A percentile compares a stretch with the other conserved stretches of the same genome.
Evolutionary conservation across 2,797 vertebrate species (phyloP).

Genomic region (Emys orbicularis): DNA sequence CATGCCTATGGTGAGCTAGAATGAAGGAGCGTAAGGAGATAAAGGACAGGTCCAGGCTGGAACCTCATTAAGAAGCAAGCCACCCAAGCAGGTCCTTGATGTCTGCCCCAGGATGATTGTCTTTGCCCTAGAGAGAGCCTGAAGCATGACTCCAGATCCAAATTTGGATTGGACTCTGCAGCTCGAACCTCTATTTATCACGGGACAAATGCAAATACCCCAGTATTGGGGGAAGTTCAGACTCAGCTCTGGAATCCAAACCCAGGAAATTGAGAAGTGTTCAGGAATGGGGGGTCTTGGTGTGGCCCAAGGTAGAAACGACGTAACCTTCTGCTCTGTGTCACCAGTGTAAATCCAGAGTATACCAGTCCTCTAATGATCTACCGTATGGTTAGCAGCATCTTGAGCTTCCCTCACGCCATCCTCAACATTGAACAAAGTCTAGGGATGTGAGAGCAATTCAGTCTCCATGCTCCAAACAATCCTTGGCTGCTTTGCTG

Average conservation of each 20-base stretch:
- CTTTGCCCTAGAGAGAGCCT: conserved; percentile 38
- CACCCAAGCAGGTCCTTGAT: background rate
- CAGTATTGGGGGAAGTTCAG: background rate
- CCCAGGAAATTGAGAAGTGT: background rate
- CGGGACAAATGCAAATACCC: background rate
- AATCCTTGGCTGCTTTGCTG: background rate
- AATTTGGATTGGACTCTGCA: background rate
- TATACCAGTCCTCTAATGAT: background rate
- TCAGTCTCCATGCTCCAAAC: background rate
- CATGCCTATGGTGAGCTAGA: background rate
- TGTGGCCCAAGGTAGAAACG: background rate
- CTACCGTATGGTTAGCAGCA: background rate
- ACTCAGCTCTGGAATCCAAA: background rate
- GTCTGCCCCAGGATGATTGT: background rate
- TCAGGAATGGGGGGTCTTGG: background rate
- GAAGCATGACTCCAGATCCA: conserved; percentile 11
- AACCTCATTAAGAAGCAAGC: background rate
- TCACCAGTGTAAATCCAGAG: background rate
- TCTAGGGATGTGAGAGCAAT: background rate
- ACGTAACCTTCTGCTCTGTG: background rate
- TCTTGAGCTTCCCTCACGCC: background rate
- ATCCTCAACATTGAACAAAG: background rate
- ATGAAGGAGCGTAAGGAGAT: background rate
- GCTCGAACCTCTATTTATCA: background rate
- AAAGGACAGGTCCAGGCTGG: background rate